Conservation (phyloP, 2,113 vertebrate genomes). For the Geococcyx californianus region DNA sequence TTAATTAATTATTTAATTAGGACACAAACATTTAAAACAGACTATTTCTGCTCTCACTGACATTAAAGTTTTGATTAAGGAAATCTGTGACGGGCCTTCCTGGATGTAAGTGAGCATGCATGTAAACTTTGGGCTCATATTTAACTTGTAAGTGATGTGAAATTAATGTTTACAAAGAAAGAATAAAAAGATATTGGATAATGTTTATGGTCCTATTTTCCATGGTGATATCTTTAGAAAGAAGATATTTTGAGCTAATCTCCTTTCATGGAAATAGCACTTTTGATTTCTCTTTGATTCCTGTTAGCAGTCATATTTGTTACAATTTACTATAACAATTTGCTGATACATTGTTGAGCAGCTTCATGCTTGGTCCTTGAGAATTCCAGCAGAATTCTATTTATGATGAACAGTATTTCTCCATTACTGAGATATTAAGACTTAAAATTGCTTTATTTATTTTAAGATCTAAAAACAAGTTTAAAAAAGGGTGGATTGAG, state of each 20-base stretch:
- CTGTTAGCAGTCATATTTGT: neutral
- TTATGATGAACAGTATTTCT: neutral
- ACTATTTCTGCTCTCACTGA: neutral
- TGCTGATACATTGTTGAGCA: neutral
- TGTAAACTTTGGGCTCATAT: neutral
- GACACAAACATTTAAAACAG: neutral
- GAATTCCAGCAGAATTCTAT: neutral
- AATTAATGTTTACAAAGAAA: neutral
- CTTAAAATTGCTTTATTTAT: neutral
- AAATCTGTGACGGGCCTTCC: neutral
- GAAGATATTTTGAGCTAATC: neutral
- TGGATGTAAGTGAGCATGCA: neutral
- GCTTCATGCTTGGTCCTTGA: neutral
- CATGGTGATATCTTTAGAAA: neutral
- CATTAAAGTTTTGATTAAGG: neutral
- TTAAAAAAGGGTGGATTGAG: no score
- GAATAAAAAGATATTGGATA: neutral
- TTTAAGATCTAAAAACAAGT: neutral
- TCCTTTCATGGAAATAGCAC: neutral
- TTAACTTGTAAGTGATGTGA: neutral
- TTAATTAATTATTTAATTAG: neutral
- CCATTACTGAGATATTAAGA: neutral
- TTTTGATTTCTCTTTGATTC: neutral
- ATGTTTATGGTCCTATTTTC: neutral
- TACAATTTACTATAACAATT: neutral